These are phyloP conservation scores for Tubulanus polymorphus DNA, from an alignment of 2,888 invertebrate species.

Conservation along the genomic window DNA sequence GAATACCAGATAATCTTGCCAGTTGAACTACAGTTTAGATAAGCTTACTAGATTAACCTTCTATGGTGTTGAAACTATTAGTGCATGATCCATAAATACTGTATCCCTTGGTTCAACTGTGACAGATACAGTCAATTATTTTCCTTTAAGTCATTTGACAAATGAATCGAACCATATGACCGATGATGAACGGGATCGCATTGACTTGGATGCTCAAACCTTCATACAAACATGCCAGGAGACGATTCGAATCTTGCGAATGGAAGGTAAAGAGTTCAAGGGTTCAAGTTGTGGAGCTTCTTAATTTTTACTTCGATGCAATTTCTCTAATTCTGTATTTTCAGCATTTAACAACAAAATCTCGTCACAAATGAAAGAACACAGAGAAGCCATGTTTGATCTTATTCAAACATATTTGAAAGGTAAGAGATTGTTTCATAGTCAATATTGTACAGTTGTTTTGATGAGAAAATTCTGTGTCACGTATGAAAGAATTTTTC, in stretches of 20 bases:
- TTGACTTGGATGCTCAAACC: conserved; percentile 79
- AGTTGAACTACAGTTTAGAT: no score
- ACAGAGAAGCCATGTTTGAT: conserved; percentile 71
- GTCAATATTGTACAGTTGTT: no score
- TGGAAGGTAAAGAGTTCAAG: conserved; percentile 55
- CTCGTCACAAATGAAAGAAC: conserved; percentile 67
- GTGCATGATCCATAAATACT: no score
- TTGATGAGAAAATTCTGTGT: no score
- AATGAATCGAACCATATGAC: conserved; percentile 69
- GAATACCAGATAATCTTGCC: no score
- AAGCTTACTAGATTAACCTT: no score
- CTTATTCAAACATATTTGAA: conserved; percentile 78
- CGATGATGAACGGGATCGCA: conserved; percentile 79
- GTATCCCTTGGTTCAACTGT: no score
- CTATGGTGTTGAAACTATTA: no score
- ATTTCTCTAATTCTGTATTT: conserved; percentile 14
- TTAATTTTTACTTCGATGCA: background rate
- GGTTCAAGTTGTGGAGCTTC: background rate
- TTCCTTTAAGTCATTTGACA: conserved; percentile 35
- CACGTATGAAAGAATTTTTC: conserved; percentile 8
- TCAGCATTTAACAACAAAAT: conserved; percentile 36
- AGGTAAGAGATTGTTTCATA: conserved; percentile 34
- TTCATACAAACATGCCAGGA: conserved; percentile 78
- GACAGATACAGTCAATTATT: no score
- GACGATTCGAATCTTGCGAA: conserved; percentile 70